Base-by-base conservation (phyloP, 1,140 invertebrate genomes). In the Apis florea region DNA sequence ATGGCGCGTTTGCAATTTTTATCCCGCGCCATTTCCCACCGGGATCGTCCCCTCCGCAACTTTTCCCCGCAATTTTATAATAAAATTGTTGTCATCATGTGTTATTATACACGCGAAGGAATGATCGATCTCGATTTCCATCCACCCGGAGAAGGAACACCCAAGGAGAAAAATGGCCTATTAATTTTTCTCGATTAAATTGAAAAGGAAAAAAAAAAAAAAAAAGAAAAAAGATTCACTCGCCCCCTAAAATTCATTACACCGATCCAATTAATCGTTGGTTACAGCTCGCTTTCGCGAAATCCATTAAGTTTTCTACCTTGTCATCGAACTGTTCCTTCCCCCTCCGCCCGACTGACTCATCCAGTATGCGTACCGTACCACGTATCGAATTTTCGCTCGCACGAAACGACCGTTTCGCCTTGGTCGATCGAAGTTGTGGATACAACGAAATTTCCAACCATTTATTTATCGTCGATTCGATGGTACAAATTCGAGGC, bases 201-300 rank as follows among this genome's bases (percentile, higher is more conserved):
- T 40, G 6, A 40, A 40, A 40, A 6, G 0, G 6, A 31, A 31
- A 31, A 31, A 31, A 31, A 31, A 31, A n/a, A n/a, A n/a, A 40
- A 40, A 6, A 6, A 40, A 40, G 31, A 5, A 66, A 54, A 63
- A 58, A 76, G 19, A 13, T n/a, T 21, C 12, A 11, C 63, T 70
- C 31, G 67, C 53, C 53, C 40, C 5, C 31, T 49, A 86, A 83
- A 87, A 80, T 83, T 77, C 76, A 83, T 87, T 80, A 83, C 51
- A 26, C 11, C n/a, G 56, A 31, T 19, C 58, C 64, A 47, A 64
- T 83, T 73, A 77, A 86, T 80, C 84, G 31, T 58, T 31, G 17
- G 53, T 54, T 53, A n/a, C n/a, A n/a, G 13, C 64, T 72, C 51
- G 64, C 82, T 70, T 64, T 78, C 64, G 71, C 47, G 64, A 69